Percentiles rank a stretch among this genome's conserved stretches.
phyloP scores from a whole-genome alignment of 2,888 invertebrate genomes.

The Nemotelus pantherinus region DNA sequence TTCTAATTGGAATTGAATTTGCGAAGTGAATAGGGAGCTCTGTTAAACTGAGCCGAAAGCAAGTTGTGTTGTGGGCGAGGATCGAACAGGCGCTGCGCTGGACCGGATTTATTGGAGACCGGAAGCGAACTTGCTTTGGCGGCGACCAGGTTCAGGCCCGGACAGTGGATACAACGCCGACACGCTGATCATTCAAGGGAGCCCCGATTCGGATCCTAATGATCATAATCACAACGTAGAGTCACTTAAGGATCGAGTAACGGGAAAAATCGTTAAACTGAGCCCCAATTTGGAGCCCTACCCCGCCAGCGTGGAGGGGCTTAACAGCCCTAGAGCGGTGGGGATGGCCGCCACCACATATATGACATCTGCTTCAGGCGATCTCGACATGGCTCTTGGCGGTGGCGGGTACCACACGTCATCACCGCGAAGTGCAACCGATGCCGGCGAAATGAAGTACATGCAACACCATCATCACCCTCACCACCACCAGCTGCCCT shows the following conservation, averaged over 20 bases:
- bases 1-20: too few relatives aligned
- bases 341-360: constrained; percentile 97
- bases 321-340: constrained; percentile 73
- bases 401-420: constrained; percentile 82
- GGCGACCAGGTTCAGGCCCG: not conserved
- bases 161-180: not conserved
- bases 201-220: constrained; percentile 15
- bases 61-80: too few relatives aligned
- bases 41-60: too few relatives aligned
- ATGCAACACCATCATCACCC: constrained; percentile 87
- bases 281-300: constrained; percentile 67
- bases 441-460: constrained; percentile 95
- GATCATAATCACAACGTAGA: constrained; percentile 39
- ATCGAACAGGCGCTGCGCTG: too few relatives aligned
- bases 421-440: constrained; percentile 85
- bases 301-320: constrained; percentile 68
- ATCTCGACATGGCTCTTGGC: constrained; percentile 77
- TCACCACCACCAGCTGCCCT: constrained; percentile 77
- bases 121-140: too few relatives aligned
- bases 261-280: constrained; percentile 65
- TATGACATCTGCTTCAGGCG: constrained; percentile 89
- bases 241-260: constrained; percentile 38
- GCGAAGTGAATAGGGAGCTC: too few relatives aligned
- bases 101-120: too few relatives aligned
- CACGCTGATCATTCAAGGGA: constrained; percentile 36